phyloP scores from a whole-genome alignment of 2,888 invertebrate genomes.

The Branchinecta sandiegonensis region DNA sequence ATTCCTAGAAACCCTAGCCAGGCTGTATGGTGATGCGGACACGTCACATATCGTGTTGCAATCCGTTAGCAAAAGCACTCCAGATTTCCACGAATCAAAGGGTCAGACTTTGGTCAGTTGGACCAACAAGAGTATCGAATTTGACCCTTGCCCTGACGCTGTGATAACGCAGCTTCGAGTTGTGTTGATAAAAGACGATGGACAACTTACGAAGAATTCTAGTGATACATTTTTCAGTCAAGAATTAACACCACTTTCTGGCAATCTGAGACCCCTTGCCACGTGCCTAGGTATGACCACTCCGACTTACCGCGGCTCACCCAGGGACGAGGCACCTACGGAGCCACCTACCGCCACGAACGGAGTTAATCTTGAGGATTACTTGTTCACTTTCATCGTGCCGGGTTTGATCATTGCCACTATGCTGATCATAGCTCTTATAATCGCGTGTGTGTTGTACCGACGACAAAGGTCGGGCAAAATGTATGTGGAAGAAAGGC shows the following conservation, averaged over 20 bases:
- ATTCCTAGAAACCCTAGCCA: constrained; percentile 62
- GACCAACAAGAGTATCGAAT: constrained; percentile 61
- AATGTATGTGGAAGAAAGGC: constrained; percentile 52
- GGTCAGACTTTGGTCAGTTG: constrained; percentile 38
- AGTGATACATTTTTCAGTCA: constrained; percentile 46
- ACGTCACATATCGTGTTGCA: constrained; percentile 57
- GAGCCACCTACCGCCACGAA: constrained; percentile 24
- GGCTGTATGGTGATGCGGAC: constrained; percentile 58
- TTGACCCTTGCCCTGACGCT: constrained; percentile 56
- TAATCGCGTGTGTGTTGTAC: constrained; percentile 77
- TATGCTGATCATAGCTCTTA: constrained; percentile 70
- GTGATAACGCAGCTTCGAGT: constrained; percentile 57
- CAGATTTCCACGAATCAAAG: neutral
- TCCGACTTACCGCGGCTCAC: constrained; percentile 34
- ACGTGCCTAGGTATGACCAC: constrained; percentile 43
- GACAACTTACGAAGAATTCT: constrained; percentile 30
- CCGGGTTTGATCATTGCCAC: constrained; percentile 62
- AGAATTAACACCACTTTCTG: constrained; percentile 53
- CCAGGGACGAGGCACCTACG: constrained; percentile 29
- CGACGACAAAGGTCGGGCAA: constrained; percentile 62
- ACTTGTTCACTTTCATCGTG: constrained; percentile 60
- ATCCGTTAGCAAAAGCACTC: neutral
- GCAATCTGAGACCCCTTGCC: constrained; percentile 45
- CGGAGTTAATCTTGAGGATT: constrained; percentile 32
- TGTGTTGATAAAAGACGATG: constrained; percentile 52